phyloP scores from a whole-genome alignment of 2,797 vertebrate species.

The Acrossocheilus fasciatus region DNA sequence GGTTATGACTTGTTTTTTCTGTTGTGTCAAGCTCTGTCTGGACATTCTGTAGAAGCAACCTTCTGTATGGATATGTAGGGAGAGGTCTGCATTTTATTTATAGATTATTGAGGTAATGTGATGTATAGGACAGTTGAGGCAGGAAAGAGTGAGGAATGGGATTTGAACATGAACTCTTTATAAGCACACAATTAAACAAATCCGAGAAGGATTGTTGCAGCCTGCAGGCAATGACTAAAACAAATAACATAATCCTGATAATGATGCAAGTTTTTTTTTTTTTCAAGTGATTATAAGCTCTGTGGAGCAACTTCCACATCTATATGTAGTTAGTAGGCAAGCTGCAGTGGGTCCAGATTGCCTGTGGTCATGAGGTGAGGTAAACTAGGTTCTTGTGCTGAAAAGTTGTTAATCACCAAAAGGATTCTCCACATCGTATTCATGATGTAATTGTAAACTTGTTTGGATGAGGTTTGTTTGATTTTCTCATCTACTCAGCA shows the following conservation, averaged over 20 bases:
- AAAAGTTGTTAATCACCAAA: background rate
- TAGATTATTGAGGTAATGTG: background rate
- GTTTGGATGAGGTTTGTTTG: background rate
- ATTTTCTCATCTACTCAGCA: background rate
- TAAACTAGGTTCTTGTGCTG: background rate
- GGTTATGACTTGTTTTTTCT: constrained; percentile 7
- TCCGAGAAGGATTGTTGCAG: background rate
- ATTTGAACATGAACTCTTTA: background rate
- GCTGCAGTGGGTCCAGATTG: too few relatives aligned
- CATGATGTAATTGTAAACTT: background rate
- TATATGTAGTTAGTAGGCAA: background rate
- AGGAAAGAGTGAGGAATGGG: background rate
- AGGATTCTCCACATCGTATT: background rate
- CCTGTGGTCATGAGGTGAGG: background rate
- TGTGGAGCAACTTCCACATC: background rate
- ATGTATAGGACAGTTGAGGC: background rate
- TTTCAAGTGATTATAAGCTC: constrained; percentile 8
- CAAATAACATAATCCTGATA: background rate
- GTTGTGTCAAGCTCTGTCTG: background rate
- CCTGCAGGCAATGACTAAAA: background rate
- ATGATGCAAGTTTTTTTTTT: background rate
- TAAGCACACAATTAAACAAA: background rate
- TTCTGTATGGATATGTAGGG: background rate
- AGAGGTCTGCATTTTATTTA: background rate
- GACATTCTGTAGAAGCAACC: background rate